phyloP scores from a whole-genome alignment of 2,888 invertebrate genomes.

The Silvanus unidentatus region DNA sequence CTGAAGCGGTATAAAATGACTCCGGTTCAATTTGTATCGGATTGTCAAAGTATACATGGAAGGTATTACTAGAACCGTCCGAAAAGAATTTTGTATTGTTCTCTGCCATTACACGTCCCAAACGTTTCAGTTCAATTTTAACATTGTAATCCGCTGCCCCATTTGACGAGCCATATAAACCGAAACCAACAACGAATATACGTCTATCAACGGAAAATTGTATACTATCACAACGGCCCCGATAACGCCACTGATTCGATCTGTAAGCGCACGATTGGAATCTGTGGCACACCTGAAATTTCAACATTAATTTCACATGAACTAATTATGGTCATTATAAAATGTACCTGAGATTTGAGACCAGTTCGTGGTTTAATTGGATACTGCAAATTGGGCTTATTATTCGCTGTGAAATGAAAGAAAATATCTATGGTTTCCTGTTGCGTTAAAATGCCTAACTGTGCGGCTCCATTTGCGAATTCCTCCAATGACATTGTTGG shows the following conservation, averaged over 20 bases:
- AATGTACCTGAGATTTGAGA: conserved; percentile 73
- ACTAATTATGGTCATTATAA: conserved; percentile 3
- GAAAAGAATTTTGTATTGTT: conserved; percentile 92
- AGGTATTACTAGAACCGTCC: conserved; percentile 93
- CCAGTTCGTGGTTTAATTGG: conserved; percentile 79
- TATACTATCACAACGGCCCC: conserved; percentile 93
- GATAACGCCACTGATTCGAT: conserved; percentile 95
- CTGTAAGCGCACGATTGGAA: conserved; percentile 96
- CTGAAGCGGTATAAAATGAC: conserved; percentile 92
- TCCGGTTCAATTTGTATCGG: conserved; percentile 87
- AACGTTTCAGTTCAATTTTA: conserved; percentile 86
- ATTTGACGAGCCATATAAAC: conserved; percentile 92
- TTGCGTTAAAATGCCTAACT: conserved; percentile 83
- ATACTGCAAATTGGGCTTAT: conserved; percentile 78
- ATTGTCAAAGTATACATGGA: conserved; percentile 81
- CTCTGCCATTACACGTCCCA: conserved; percentile 83
- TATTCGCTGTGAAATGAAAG: conserved; percentile 86
- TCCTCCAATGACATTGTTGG: conserved; percentile 92
- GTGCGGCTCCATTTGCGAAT: conserved; percentile 92
- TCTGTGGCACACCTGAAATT: conserved; percentile 78
- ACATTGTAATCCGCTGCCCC: conserved; percentile 93
- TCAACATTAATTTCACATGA: background rate
- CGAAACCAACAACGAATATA: conserved; percentile 93
- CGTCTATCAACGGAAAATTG: conserved; percentile 94
- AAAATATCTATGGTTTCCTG: conserved; percentile 94